These are phyloP conservation scores for Bufotes viridis DNA, from an alignment of 2,797 vertebrate genomes.

Conservation along the genomic window DNA sequence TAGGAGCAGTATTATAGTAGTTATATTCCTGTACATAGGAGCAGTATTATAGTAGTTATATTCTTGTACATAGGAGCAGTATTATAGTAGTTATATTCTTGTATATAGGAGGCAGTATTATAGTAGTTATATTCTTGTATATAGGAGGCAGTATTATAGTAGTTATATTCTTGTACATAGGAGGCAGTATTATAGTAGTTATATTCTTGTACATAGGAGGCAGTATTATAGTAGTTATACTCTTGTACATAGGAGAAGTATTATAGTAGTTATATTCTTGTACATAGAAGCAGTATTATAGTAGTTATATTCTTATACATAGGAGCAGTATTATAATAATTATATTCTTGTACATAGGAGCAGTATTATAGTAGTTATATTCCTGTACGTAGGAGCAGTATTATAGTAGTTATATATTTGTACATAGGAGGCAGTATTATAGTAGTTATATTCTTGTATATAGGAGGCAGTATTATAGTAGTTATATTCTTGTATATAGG, in stretches of 20 bases:
- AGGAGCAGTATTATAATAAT: not conserved
- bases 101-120: not conserved
- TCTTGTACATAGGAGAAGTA: not conserved
- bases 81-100: not conserved
- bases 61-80: not conserved
- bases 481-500: too few relatives aligned
- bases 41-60: not conserved
- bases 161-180: not conserved
- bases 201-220: not conserved
- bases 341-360: not conserved
- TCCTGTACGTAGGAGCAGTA: not conserved
- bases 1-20: not conserved
- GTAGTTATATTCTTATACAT: not conserved
- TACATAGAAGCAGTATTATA: not conserved
- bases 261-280: not conserved
- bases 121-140: not conserved
- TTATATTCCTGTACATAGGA: not conserved
- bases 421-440: not conserved
- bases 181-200: not conserved
- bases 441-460: not conserved
- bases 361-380: slow-evolving; percentile 3
- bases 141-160: not conserved
- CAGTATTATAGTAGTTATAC: not conserved
- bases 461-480: not conserved
- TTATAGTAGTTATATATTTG: slow-evolving; percentile 2